Conservation (phyloP, 2,797 vertebrate genomes). For the Helarctos malayanus region DNA sequence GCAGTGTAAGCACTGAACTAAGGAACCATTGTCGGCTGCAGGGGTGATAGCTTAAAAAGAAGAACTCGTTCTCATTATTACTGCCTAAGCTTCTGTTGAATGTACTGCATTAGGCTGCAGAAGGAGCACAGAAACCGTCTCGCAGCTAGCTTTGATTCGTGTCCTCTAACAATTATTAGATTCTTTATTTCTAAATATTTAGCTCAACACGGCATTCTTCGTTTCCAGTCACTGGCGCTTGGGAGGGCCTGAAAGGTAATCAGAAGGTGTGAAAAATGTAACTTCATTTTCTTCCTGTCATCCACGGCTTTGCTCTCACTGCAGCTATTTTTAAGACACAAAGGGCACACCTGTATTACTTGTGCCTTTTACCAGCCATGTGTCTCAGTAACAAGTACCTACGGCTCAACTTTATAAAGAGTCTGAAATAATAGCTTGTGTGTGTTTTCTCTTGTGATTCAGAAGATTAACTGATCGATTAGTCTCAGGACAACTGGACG, state of each 20-base stretch:
- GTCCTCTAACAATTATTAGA: neutral
- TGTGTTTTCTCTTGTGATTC: constrained; percentile 12
- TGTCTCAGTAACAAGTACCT: neutral
- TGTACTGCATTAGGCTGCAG: neutral
- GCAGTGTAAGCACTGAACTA: neutral
- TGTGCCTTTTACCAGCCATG: neutral
- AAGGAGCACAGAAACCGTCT: neutral
- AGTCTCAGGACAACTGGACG: neutral
- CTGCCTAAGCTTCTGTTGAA: neutral
- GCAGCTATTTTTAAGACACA: constrained; percentile 40
- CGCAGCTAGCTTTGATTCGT: neutral
- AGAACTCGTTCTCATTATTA: neutral
- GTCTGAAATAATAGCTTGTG: neutral
- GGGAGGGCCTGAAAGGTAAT: neutral
- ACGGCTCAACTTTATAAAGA: neutral
- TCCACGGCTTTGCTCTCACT: neutral
- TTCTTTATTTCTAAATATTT: neutral
- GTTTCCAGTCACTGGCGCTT: neutral
- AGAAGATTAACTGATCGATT: neutral
- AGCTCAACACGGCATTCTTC: neutral
- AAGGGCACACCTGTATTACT: neutral
- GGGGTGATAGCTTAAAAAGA: neutral
- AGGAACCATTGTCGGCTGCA: neutral
- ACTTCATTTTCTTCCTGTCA: constrained; percentile 15
- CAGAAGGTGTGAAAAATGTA: constrained; percentile 55